These are phyloP conservation scores for Ctenomys sociabilis DNA, from an alignment of 2,113 vertebrate genomes.

Conservation along the genomic window DNA sequence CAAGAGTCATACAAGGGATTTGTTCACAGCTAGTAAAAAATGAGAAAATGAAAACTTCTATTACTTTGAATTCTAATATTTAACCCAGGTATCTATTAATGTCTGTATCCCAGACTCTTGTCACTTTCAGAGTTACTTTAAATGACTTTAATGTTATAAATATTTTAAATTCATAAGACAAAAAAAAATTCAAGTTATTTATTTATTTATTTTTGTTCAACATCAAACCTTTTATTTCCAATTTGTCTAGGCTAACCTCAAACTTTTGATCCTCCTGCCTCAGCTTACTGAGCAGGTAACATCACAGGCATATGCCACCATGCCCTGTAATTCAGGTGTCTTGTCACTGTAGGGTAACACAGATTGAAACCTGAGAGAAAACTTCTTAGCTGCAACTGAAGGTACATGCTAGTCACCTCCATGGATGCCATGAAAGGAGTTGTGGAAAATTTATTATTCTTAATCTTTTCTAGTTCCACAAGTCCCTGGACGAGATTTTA, in stretches of 20 bases:
- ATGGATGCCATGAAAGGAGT: background rate
- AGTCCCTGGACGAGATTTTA: background rate
- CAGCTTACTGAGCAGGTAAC: background rate
- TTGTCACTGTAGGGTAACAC: background rate
- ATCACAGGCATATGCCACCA: background rate
- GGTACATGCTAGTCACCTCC: background rate
- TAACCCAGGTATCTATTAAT: background rate
- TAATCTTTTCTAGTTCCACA: background rate
- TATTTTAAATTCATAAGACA: background rate
- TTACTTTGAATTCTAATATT: background rate
- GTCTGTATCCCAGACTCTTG: background rate
- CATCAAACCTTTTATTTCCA: background rate
- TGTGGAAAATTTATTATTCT: background rate
- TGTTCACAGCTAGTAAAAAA: background rate
- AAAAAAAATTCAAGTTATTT: slow-evolving; percentile 56
- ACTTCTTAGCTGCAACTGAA: background rate
- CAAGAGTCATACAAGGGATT: background rate
- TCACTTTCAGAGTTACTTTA: background rate
- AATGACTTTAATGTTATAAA: background rate
- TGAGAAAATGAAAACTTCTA: background rate
- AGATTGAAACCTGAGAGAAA: background rate
- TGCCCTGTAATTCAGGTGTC: background rate
- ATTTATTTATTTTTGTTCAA: background rate
- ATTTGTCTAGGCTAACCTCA: background rate
- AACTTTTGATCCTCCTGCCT: background rate